A percentile compares a stretch with the other conserved stretches of the same genome.
phyloP scores from a whole-genome alignment of 1,140 invertebrate species.

The Zophobas morio region DNA sequence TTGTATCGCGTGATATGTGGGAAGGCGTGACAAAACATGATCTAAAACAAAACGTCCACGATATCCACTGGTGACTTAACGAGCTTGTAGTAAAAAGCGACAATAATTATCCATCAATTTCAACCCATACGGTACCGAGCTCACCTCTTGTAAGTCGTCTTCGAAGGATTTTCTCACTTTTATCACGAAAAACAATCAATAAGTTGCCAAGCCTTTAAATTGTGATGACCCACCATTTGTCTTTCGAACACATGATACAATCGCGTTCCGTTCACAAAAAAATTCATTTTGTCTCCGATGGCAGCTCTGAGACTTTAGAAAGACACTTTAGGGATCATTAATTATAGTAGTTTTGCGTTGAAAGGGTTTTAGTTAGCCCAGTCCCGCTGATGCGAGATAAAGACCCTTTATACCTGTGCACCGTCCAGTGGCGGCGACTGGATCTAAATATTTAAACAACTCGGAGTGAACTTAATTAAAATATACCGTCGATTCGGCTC shows the following conservation, averaged over 20 bases:
- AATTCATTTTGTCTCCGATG: conserved; percentile 46
- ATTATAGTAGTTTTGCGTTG: conserved; percentile 53
- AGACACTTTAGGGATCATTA: conserved; percentile 57
- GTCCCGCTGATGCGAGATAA: conserved; percentile 46
- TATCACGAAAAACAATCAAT: conserved; percentile 55
- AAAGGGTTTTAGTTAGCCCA: conserved; percentile 53
- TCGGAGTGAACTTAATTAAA: conserved; percentile 26
- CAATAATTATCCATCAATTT: conserved; percentile 50
- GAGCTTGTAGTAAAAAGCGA: conserved; percentile 43
- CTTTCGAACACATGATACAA: conserved; percentile 58
- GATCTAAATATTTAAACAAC: conserved; percentile 33
- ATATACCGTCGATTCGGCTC: conserved; percentile 37
- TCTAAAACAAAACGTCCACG: conserved; percentile 44
- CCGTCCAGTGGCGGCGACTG: conserved; percentile 16
- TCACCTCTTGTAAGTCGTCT: neutral
- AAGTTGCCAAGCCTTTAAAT: conserved; percentile 55
- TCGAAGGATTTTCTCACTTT: conserved; percentile 17
- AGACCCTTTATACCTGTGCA: conserved; percentile 45
- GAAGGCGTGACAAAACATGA: conserved; percentile 44
- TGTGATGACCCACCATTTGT: conserved; percentile 56
- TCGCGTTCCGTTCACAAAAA: conserved; percentile 50
- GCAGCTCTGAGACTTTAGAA: conserved; percentile 49
- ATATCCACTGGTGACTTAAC: conserved; percentile 17
- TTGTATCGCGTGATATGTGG: conserved; percentile 11
- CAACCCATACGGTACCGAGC: conserved; percentile 1